phyloP scores from a whole-genome alignment of 2,797 vertebrate species.

The Hoplostethus mediterraneus region DNA sequence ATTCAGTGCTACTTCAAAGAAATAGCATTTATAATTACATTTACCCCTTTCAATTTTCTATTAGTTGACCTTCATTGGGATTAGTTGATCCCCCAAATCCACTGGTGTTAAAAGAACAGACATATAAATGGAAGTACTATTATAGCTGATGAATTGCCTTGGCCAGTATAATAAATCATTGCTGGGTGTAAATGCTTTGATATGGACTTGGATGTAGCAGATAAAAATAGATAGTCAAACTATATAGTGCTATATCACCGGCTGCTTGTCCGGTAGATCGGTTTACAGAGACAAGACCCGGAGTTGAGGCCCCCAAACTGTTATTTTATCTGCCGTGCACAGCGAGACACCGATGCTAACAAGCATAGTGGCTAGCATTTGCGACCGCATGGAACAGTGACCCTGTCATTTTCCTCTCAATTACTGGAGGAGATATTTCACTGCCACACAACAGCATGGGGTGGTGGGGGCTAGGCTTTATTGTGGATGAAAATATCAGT shows the following conservation, averaged over 20 bases:
- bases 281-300: conserved; percentile 19
- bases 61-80: too few relatives aligned
- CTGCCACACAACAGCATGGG: conserved; percentile 24
- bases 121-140: too few relatives aligned
- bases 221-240: conserved; percentile 11
- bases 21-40: too few relatives aligned
- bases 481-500: conserved; percentile 64
- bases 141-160: too few relatives aligned
- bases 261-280: conserved; percentile 27
- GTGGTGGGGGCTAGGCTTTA: conserved; percentile 12
- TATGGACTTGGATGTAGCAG: background rate
- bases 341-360: conserved; percentile 39
- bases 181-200: background rate
- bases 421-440: conserved; percentile 52
- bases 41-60: too few relatives aligned
- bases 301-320: conserved; percentile 8
- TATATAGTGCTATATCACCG: conserved; percentile 1
- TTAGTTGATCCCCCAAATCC: too few relatives aligned
- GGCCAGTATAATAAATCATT: background rate
- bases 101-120: too few relatives aligned
- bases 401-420: conserved; percentile 53
- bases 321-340: conserved; percentile 19
- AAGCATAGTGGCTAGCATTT: conserved; percentile 31
- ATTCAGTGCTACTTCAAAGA: too few relatives aligned
- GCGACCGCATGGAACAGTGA: conserved; percentile 44